phyloP scores from a whole-genome alignment of 2,888 invertebrate species.

The Trachelus tabidus region DNA sequence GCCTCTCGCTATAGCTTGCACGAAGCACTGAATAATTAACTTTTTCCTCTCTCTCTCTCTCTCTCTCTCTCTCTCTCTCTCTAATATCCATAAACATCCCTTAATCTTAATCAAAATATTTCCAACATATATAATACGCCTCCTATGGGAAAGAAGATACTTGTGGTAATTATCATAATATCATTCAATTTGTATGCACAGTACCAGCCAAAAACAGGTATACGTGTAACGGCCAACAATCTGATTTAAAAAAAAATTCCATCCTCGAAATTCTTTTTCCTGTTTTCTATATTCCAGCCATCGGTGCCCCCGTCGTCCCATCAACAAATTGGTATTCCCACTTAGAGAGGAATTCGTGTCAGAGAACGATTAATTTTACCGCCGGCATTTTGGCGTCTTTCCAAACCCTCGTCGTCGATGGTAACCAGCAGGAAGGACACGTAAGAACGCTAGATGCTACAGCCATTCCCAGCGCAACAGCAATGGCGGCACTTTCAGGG shows the following conservation, averaged over 20 bases:
- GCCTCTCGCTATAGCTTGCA: background rate
- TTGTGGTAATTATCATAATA: background rate
- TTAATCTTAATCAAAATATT: background rate
- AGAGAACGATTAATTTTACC: constrained; percentile 60
- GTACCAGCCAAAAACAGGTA: too few species aligned
- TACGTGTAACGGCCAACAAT: too few species aligned
- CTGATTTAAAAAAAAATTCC: too few species aligned
- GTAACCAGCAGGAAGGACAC: background rate
- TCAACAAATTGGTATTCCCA: constrained; percentile 57
- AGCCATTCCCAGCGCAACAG: background rate
- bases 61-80: constrained; percentile 13
- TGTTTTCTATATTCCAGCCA: constrained; percentile 13
- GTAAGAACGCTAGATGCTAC: background rate
- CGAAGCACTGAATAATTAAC: constrained; percentile 8
- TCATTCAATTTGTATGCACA: background rate
- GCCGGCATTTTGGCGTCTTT: constrained; percentile 51
- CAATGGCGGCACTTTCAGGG: background rate
- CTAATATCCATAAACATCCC: background rate
- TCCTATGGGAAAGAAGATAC: background rate
- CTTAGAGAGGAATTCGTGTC: constrained; percentile 59
- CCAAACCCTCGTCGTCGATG: constrained; percentile 35
- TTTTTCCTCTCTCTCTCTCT: constrained; percentile 8
- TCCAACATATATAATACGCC: background rate
- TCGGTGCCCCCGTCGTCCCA: constrained; percentile 26
- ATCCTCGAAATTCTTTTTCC: background rate